phyloP scores from a whole-genome alignment of 2,113 vertebrate genomes.

The Tapirus terrestris region DNA sequence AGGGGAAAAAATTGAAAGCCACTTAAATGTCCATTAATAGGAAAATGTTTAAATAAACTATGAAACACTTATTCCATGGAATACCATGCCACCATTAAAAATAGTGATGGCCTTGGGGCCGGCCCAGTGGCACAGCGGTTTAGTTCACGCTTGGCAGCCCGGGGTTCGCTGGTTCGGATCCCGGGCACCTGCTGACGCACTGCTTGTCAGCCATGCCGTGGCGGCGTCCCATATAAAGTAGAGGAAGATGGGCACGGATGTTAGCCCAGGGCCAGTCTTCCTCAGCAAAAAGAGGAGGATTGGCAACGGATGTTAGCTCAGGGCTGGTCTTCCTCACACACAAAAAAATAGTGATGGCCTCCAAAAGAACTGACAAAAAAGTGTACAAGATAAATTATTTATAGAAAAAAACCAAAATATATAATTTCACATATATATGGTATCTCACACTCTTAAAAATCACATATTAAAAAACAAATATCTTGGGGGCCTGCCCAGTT shows the following conservation, averaged over 20 bases:
- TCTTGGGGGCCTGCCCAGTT: background rate
- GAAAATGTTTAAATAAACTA: background rate
- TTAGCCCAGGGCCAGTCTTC: no score
- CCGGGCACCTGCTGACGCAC: no score
- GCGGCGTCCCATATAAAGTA: no score
- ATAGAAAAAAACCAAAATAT: background rate
- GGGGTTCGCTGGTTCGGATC: no score
- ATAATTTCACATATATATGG: background rate
- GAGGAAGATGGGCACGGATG: no score
- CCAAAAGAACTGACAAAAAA: background rate
- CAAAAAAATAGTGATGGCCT: background rate
- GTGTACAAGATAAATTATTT: background rate
- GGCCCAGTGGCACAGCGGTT: no score
- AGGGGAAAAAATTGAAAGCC: background rate
- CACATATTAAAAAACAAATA: background rate
- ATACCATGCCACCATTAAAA: background rate
- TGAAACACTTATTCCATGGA: background rate
- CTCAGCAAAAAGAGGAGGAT: no score
- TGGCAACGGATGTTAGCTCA: no score
- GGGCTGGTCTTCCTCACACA: no score
- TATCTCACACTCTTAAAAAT: background rate
- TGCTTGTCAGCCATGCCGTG: no score
- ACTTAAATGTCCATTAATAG: background rate
- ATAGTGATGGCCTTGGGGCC: background rate
- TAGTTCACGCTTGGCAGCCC: no score